Percentiles rank a stretch among this genome's conserved stretches.
These are phyloP conservation scores for Thalassoma bifasciatum DNA, from an alignment of 2,113 vertebrate genomes.

Conservation along the genomic window DNA sequence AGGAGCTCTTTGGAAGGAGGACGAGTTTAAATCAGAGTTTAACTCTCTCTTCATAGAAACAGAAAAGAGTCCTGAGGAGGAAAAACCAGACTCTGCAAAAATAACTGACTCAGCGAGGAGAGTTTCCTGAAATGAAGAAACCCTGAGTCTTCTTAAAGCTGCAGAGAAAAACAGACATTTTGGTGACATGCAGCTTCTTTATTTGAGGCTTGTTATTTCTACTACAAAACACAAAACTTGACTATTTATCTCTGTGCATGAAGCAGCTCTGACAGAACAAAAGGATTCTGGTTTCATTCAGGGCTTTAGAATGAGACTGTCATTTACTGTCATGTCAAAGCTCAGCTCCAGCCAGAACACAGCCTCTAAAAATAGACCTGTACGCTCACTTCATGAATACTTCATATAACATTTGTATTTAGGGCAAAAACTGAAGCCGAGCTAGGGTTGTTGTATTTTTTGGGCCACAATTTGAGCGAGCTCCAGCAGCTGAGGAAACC, in stretches of 20 bases:
- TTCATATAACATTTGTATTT: background rate
- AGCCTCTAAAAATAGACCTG: slow-evolving; percentile 13
- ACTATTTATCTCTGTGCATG: slow-evolving; percentile 14
- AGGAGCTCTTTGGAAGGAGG: slow-evolving; percentile 57
- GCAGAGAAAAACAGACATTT: slow-evolving; percentile 5
- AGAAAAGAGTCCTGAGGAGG: slow-evolving; percentile 25
- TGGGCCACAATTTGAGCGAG: slow-evolving; percentile 59
- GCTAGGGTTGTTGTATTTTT: slow-evolving; percentile 39
- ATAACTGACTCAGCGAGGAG: slow-evolving; percentile 36
- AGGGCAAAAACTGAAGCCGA: slow-evolving; percentile 4
- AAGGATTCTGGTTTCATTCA: slow-evolving; percentile 69
- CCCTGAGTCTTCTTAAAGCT: slow-evolving; percentile 2
- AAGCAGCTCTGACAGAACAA: slow-evolving; percentile 40
- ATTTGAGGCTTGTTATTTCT: slow-evolving; percentile 5
- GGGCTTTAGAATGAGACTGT: slow-evolving; percentile 73
- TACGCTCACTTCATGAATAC: slow-evolving; percentile 1
- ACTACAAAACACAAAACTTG: background rate
- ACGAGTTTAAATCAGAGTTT: slow-evolving; percentile 54
- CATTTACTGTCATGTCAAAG: slow-evolving; percentile 62
- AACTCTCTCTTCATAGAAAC: slow-evolving; percentile 61
- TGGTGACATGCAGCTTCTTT: slow-evolving; percentile 18
- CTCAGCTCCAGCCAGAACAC: slow-evolving; percentile 24
- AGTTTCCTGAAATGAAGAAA: slow-evolving; percentile 25
- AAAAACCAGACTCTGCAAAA: slow-evolving; percentile 43
- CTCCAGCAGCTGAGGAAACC: slow-evolving; percentile 73